A percentile compares a stretch with the other conserved stretches of the same genome.
phyloP scores from a whole-genome alignment of 1,140 invertebrate species.

The Drosophila bipectinata region DNA sequence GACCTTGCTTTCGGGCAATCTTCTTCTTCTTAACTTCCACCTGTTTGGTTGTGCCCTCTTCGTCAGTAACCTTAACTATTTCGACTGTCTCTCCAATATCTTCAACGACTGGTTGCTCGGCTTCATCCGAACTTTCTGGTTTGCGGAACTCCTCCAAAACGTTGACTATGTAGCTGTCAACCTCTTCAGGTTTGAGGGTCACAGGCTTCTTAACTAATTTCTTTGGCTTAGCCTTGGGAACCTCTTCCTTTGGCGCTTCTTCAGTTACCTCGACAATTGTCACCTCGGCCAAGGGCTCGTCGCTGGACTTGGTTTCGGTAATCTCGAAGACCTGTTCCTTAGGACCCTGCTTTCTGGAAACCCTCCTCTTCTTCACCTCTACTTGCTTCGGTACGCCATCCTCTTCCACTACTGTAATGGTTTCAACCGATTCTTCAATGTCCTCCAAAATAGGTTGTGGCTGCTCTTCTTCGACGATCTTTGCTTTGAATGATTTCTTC shows the following conservation, averaged over 20 bases:
- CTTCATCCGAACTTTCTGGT: neutral
- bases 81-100: constrained; percentile 49
- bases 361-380: constrained; percentile 57
- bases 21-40: constrained; percentile 57
- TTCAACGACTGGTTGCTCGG: constrained; percentile 44
- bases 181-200: constrained; percentile 59
- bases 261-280: constrained; percentile 45
- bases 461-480: constrained; percentile 24
- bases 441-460: constrained; percentile 53
- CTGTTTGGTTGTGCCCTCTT: constrained; percentile 45
- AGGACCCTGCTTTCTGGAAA: constrained; percentile 53
- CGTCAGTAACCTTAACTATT: constrained; percentile 20
- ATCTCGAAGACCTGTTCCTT: constrained; percentile 63
- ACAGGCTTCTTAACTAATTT: constrained; percentile 48
- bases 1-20: constrained; percentile 54
- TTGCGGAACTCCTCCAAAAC: constrained; percentile 63
- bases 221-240: neutral
- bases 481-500: constrained; percentile 52
- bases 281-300: constrained; percentile 59
- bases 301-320: constrained; percentile 42
- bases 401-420: constrained; percentile 22
- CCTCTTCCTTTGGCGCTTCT: neutral
- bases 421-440: constrained; percentile 46
- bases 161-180: constrained; percentile 63
- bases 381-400: constrained; percentile 48